Evolutionary conservation across 2,888 invertebrate species (phyloP), one percentile per base, ranked within the genome.

Genomic region (Prosapia bicincta): DNA sequence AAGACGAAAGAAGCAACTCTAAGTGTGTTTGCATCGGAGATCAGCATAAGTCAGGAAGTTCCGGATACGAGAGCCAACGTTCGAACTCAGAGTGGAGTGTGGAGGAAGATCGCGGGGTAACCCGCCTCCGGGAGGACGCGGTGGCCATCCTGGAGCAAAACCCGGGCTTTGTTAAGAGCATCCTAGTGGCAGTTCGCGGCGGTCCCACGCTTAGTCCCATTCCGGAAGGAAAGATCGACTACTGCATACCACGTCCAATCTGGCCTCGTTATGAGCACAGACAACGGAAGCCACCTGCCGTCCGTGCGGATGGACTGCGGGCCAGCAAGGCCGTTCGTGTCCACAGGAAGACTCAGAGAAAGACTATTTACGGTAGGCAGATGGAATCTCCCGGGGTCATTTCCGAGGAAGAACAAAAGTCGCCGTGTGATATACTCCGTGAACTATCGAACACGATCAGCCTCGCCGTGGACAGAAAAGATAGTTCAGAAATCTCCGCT

Each of bases 161-260:
- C 79, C 82, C 84, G 9, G 81, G 82, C 25, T 85, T 83, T 79
- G 84, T 85, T n/a, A 84, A 84, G 79, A 84, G 85, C 13, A 85
- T 85, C 26, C 81, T 83, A 76, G 82, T 84, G 54, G 81, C 82
- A 43, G 79, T 80, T 75, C 78, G 81, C 20, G 81, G 82, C 7
- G 38, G 74, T 65, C 25, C 69, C 3, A 26, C 71, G 15, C 82
- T 86, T 26, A 85, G 83, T n/a, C 85, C 86, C 9, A 86, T 86
- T 67, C 86, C 85, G 1, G 86, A 86, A 82, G 86, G 86, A n/a
- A 81, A 83, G 76, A 83, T 86, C 0, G 86, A 86, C 81, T 82
- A 83, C 70, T 82, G 83, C 3, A 83, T 86, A 30, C 86, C 86
- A 3, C 83, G 84, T 77, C 85, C 86, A 3, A 84, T 86, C 26